A percentile compares a stretch with the other conserved stretches of the same genome.
Conservation (phyloP, 2,113 vertebrate species). For the Naja naja region DNA sequence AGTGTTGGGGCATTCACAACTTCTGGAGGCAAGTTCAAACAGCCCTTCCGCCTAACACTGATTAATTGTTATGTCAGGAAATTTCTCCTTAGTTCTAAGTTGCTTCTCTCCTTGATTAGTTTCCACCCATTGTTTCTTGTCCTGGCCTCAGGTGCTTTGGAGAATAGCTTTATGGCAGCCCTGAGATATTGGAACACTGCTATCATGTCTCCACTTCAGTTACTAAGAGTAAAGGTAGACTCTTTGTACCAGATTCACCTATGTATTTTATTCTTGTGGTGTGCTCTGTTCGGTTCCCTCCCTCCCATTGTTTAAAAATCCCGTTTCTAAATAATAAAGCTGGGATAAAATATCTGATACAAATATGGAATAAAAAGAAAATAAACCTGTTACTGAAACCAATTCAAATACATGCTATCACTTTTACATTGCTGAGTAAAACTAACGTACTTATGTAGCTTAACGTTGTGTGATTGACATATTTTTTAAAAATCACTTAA, state of each 20-base stretch:
- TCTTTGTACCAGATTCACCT: background rate
- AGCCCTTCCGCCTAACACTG: too few species aligned
- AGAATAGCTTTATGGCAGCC: too few species aligned
- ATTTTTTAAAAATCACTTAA: background rate
- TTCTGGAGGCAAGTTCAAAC: too few species aligned
- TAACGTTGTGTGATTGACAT: background rate
- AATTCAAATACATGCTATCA: background rate
- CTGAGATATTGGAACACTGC: too few species aligned
- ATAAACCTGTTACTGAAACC: background rate
- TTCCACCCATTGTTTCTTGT: too few species aligned
- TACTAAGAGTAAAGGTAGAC: background rate
- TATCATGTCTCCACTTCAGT: background rate
- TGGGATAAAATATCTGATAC: background rate
- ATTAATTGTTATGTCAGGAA: too few species aligned
- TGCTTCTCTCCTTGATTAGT: too few species aligned
- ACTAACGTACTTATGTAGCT: background rate
- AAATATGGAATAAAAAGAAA: background rate
- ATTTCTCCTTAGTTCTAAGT: too few species aligned
- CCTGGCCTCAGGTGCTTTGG: too few species aligned
- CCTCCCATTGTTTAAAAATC: background rate
- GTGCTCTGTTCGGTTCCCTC: background rate
- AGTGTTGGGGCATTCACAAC: too few species aligned
- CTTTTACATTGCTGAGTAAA: background rate
- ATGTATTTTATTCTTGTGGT: background rate
- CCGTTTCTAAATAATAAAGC: background rate